Percentiles rank a stretch among this genome's conserved stretches.
These are phyloP conservation scores for Falco columbarius DNA, from an alignment of 2,797 vertebrate genomes.

Conservation along the genomic window DNA sequence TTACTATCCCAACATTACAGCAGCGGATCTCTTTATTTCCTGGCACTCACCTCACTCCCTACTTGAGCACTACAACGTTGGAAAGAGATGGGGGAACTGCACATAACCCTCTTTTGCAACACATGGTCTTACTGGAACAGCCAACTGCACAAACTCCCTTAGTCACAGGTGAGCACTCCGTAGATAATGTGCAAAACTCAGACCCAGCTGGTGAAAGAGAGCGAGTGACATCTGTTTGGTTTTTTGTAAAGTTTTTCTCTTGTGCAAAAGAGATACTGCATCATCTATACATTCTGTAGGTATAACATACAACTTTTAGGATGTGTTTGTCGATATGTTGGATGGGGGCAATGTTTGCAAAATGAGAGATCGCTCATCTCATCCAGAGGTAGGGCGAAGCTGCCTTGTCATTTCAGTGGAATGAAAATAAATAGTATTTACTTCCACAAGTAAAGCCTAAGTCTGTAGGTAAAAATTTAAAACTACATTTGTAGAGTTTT, in stretches of 20 bases:
- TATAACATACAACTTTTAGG: neutral
- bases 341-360: neutral
- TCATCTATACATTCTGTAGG: fast-evolving
- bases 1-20: constrained; percentile 85
- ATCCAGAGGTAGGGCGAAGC: neutral
- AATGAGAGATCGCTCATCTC: neutral
- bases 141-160: constrained; percentile 84
- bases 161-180: constrained; percentile 83
- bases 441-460: neutral
- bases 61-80: constrained; percentile 87
- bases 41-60: constrained; percentile 89
- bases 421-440: neutral
- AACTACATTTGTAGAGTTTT: neutral
- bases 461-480: neutral
- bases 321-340: neutral
- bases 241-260: neutral
- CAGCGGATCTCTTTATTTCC: constrained; percentile 91
- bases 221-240: neutral
- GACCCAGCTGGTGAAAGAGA: neutral
- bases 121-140: constrained; percentile 94
- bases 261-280: neutral
- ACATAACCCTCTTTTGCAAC: constrained; percentile 91
- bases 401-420: neutral
- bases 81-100: constrained; percentile 85
- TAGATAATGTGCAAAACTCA: neutral